A percentile compares a stretch with the other conserved stretches of the same genome.
These are phyloP conservation scores for Eilema caniola DNA, from an alignment of 2,888 invertebrate species.

Conservation along the genomic window DNA sequence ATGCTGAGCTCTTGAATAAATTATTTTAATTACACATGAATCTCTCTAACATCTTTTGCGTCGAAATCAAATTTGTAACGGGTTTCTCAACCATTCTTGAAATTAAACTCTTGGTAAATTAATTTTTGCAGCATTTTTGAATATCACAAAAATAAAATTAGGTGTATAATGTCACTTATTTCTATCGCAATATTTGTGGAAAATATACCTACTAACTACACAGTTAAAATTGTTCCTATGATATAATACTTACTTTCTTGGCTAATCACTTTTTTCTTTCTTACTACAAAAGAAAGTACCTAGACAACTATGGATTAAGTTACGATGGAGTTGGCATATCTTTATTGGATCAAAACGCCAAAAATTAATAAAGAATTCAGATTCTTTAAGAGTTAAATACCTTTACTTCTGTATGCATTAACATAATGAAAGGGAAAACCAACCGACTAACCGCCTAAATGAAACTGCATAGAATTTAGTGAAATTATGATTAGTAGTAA, in stretches of 20 bases:
- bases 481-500: slow-evolving; percentile 19
- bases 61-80: neutral
- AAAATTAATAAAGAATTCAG: too few relatives aligned
- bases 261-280: neutral
- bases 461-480: neutral
- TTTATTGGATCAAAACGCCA: too few relatives aligned
- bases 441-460: neutral
- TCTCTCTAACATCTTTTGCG: neutral
- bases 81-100: neutral
- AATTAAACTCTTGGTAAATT: neutral
- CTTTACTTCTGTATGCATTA: neutral
- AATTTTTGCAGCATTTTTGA: too few relatives aligned
- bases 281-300: neutral
- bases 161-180: neutral
- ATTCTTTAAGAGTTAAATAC: neutral
- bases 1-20: neutral
- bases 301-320: too few relatives aligned
- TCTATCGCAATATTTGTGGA: neutral
- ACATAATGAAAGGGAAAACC: slow-evolving; percentile 1
- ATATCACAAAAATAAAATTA: neutral
- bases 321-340: too few relatives aligned
- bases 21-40: neutral
- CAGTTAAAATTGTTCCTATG: neutral
- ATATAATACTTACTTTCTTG: neutral
- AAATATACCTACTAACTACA: neutral